Evolutionary conservation across 2,888 invertebrate genomes (phyloP).

Genomic region (Eilema sororculum): DNA sequence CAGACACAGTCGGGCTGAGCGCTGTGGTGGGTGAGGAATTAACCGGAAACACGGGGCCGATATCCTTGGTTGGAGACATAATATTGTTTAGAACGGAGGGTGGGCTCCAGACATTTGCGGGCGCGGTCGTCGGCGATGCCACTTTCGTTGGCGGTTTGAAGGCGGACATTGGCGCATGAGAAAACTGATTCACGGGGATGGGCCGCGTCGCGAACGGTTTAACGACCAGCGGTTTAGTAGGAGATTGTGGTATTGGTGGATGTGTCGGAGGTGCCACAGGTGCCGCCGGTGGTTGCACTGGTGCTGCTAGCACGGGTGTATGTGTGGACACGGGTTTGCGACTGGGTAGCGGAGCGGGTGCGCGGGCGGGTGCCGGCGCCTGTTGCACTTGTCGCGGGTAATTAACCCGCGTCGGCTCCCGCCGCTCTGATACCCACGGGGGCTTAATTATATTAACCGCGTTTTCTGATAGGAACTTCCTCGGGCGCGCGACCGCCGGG

Average conservation of each 20-base stretch:
- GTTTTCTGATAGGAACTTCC: conserved; percentile 64
- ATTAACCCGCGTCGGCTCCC: conserved; percentile 58
- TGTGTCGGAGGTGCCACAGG: conserved; percentile 30
- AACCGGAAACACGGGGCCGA: conserved; percentile 54
- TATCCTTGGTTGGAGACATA: conserved; percentile 67
- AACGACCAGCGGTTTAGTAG: conserved; percentile 66
- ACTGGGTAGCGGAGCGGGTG: conserved; percentile 27
- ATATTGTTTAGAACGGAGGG: conserved; percentile 67
- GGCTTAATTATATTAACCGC: conserved; percentile 73
- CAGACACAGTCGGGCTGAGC: conserved; percentile 52
- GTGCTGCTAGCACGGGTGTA: conserved; percentile 27
- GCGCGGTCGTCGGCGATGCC: conserved; percentile 70
- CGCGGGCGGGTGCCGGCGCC: conserved; percentile 30
- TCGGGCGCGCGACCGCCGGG: conserved; percentile 53
- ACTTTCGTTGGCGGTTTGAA: conserved; percentile 89
- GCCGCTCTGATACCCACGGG: conserved; percentile 79
- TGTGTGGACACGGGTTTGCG: conserved; percentile 26
- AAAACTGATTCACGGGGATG: conserved; percentile 90
- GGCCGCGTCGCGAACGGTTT: conserved; percentile 87
- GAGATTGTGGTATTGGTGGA: conserved; percentile 63
- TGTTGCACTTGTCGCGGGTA: conserved; percentile 49
- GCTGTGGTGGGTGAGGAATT: conserved; percentile 57
- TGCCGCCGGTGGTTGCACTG: conserved; percentile 21
- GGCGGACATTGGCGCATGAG: conserved; percentile 92
- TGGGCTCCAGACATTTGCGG: conserved; percentile 79